Evolutionary conservation across 2,888 invertebrate species (phyloP), one percentile per base, ranked within the genome.

Genomic region (Macrophya annulata): DNA sequence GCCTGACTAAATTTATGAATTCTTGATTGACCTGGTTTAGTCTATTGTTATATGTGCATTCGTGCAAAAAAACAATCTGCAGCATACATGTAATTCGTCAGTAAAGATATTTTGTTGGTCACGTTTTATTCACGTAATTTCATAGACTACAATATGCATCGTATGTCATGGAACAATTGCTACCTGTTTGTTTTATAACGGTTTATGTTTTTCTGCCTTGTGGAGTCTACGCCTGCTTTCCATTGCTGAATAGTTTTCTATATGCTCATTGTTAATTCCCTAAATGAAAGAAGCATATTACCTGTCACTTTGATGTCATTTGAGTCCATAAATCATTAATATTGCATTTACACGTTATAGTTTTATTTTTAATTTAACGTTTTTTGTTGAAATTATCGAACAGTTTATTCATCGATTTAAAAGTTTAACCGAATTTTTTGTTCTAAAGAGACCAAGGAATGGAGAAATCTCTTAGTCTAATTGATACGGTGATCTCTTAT

Each of bases 81-180:
- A 31, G 15, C 48, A 25, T 62, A 12, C 62, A 62, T 55, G 55
- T n/a, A 62, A 62, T 62, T 62, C 21, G 62, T 25, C 62, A n/a
- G 55, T 25, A 31, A 12, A 31, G 4, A 62, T 62, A 12, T 62
- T 21, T 21, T 25, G n/a, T n/a, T n/a, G n/a, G 25, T 62, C 25
- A 62, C 25, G 62, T 25, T 62, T 62, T n/a, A 62, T 21, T 62
- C 25, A 31, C 62, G 25, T 62, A 25, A 62, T 62, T 31, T 25
- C 25, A 25, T 25, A 62, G 12, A 62, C 10, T 62, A 12, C 25
- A 12, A 25, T 62, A 62, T 62, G 62, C 62, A 62, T 31, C 25
- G 62, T 62, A 62, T 71, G 83, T 83, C 83, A 83, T 10, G 83
- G 76, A 43, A 25, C 83, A 83, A 8, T 83, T 71, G 12, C n/a